phyloP scores from a whole-genome alignment of 2,797 vertebrate species.

The Cynopterus sphinx region DNA sequence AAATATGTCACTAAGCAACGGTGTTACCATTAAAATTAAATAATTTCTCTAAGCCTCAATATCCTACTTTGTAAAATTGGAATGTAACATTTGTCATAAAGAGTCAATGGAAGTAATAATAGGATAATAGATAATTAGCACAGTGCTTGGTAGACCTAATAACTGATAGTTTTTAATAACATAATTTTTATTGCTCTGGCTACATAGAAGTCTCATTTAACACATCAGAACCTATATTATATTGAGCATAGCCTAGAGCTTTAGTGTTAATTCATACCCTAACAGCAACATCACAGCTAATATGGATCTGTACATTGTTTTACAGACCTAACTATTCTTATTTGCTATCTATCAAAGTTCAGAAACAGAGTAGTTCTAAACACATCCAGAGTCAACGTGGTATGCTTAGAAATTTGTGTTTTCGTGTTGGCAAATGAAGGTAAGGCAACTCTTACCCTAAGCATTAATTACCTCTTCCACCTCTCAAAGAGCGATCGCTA shows the following conservation, averaged over 20 bases:
- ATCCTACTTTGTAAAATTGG: not conserved
- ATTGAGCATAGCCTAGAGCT: not conserved
- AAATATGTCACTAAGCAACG: slow-evolving; percentile 39
- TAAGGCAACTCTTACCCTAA: not conserved
- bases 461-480: not conserved
- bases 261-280: not conserved
- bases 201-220: slow-evolving; percentile 26
- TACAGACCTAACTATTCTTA: not conserved
- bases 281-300: not conserved
- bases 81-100: slow-evolving; percentile 1
- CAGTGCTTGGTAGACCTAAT: slow-evolving; percentile 8
- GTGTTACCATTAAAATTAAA: slow-evolving; percentile 49
- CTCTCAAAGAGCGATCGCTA: not conserved
- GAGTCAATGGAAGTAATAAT: slow-evolving; percentile 60
- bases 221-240: slow-evolving; percentile 11
- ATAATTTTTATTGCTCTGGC: slow-evolving; percentile 31
- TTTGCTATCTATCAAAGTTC: not conserved
- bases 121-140: slow-evolving; percentile 45
- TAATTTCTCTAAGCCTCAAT: slow-evolving; percentile 36
- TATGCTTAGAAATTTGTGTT: not conserved
- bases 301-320: not conserved
- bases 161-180: not conserved
- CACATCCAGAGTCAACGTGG: not conserved
- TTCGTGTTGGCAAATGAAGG: not conserved
- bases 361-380: not conserved